Percentiles rank a stretch among this genome's conserved stretches.
Conservation (phyloP, 2,888 invertebrate genomes). For the Drosophila kanekoi region DNA sequence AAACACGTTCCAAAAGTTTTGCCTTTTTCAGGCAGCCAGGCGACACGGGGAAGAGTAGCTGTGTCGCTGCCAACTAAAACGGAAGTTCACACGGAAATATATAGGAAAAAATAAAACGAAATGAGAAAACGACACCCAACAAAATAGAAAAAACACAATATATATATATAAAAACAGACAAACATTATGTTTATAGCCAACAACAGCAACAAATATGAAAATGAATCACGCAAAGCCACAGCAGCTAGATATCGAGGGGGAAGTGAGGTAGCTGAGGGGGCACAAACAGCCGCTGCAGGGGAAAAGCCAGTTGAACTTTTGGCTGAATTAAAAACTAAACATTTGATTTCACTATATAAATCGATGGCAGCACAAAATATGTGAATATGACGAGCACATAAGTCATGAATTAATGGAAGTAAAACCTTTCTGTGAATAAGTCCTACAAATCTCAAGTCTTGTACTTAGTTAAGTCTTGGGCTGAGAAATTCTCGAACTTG, state of each 20-base stretch:
- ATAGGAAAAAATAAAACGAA: slow-evolving; percentile 58
- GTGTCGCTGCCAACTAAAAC: slow-evolving; percentile 55
- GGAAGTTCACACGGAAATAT: slow-evolving; percentile 84
- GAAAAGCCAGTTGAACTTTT: slow-evolving; percentile 31
- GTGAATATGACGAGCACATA: slow-evolving; percentile 13
- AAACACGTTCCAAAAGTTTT: slow-evolving; percentile 77
- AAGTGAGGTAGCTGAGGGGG: not conserved
- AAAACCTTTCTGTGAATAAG: too few species aligned
- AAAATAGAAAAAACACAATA: too few species aligned
- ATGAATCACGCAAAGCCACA: slow-evolving; percentile 68
- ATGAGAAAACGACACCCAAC: slow-evolving; percentile 47
- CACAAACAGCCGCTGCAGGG: slow-evolving; percentile 1
- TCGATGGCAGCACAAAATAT: slow-evolving; percentile 16
- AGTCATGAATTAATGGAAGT: too few species aligned
- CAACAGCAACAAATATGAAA: slow-evolving; percentile 49
- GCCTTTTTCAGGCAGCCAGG: slow-evolving; percentile 55
- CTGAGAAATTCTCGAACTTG: too few species aligned
- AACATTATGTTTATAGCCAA: slow-evolving; percentile 63
- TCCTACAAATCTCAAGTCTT: too few species aligned
- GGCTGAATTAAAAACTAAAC: slow-evolving; percentile 18
- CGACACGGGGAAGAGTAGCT: slow-evolving; percentile 3
- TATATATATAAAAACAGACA: slow-evolving; percentile 45
- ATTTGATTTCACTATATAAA: slow-evolving; percentile 15
- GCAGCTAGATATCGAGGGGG: not conserved
- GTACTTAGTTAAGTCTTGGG: too few species aligned